Evolutionary conservation across 2,888 invertebrate genomes (phyloP).

Genomic region (Unio pictorum): DNA sequence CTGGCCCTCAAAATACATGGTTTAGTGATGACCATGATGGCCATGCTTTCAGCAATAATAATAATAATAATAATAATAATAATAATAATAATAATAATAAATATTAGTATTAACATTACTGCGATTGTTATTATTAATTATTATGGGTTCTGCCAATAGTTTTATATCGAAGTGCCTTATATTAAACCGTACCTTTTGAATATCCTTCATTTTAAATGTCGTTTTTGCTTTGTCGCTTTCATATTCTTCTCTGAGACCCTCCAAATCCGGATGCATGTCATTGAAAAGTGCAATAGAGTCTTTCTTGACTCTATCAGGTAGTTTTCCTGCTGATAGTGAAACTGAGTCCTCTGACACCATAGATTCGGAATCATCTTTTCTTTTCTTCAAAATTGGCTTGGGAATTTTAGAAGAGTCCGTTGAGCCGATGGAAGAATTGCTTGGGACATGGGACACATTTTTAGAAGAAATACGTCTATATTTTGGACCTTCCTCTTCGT

Average conservation of each 20-base stretch:
- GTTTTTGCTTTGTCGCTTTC: conserved; percentile 5
- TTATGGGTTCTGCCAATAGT: no score
- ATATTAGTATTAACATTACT: no score
- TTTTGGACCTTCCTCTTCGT: no score
- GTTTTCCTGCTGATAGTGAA: conserved; percentile 11
- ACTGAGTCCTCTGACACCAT: conserved; percentile 15
- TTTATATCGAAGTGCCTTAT: no score
- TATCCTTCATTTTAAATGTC: conserved; percentile 6
- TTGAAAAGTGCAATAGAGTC: conserved; percentile 55
- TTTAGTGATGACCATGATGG: no score
- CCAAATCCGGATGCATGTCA: conserved; percentile 38
- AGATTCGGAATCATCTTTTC: conserved; percentile 30
- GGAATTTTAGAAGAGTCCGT: conserved; percentile 4
- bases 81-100: no score
- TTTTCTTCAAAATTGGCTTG: conserved; percentile 27
- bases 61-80: no score
- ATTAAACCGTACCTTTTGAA: not conserved
- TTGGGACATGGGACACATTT: not conserved
- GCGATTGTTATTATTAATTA: no score
- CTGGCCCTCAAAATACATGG: no score
- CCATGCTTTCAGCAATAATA: no score
- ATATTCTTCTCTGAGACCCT: conserved; percentile 18
- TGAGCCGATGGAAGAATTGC: not conserved
- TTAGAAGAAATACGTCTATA: not conserved
- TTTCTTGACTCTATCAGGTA: conserved; percentile 42